A percentile compares a stretch with the other conserved stretches of the same genome.
These are phyloP conservation scores for Mesorhabditis sp. DNA, from an alignment of 2,888 invertebrate genomes.

Conservation along the genomic window DNA sequence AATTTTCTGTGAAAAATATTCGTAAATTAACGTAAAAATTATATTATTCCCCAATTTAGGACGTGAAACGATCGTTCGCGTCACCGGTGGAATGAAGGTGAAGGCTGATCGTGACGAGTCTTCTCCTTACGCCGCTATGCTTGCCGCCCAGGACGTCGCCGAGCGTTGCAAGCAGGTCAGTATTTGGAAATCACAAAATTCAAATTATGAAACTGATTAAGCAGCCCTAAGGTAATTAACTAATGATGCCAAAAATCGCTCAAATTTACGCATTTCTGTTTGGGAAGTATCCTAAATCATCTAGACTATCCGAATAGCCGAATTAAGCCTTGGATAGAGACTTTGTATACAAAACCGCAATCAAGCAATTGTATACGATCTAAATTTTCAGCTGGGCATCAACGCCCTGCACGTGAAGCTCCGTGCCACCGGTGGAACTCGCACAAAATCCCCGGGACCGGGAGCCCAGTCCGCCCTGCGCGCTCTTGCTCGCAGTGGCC, in stretches of 20 bases:
- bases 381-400: slow-evolving; percentile 69
- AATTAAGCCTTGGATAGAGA: too few species aligned
- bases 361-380: too few species aligned
- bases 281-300: too few species aligned
- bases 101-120: slow-evolving; percentile 99
- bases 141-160: slow-evolving; percentile 99
- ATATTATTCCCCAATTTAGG: slow-evolving; percentile 23
- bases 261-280: too few species aligned
- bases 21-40: neutral
- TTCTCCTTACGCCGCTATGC: slow-evolving; percentile 99
- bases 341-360: too few species aligned
- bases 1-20: too few species aligned
- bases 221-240: too few species aligned
- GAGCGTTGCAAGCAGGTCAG: slow-evolving; percentile 88
- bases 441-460: slow-evolving; percentile 68
- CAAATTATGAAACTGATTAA: neutral
- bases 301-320: too few species aligned
- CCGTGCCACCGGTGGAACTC: slow-evolving; percentile 85
- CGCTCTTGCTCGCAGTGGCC: slow-evolving; percentile 93
- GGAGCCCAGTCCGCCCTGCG: slow-evolving; percentile 93
- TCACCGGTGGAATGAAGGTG: slow-evolving; percentile 92
- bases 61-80: slow-evolving; percentile 70
- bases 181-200: slow-evolving; percentile 6
- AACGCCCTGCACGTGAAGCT: slow-evolving; percentile 96
- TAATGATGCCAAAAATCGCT: too few species aligned